A percentile compares a stretch with the other conserved stretches of the same genome.
Evolutionary conservation across 2,113 vertebrate species (phyloP).

Genomic region (Rhinoptilus africanus): DNA sequence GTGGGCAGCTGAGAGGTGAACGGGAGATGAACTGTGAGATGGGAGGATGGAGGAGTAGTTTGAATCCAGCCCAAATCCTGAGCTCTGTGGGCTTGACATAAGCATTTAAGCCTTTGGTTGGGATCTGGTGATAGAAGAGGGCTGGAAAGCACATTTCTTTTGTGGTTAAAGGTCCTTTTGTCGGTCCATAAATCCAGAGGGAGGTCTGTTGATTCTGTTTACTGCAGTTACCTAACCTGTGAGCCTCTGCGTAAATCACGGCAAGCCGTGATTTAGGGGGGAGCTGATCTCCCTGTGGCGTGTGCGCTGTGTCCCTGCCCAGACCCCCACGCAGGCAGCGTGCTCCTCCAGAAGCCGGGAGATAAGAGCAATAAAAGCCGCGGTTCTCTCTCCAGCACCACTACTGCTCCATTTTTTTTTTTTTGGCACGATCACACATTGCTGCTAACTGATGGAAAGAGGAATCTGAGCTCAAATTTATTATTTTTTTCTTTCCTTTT

Average conservation of each 20-base stretch:
- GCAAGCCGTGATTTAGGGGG: conserved; percentile 63
- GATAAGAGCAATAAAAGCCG: conserved; percentile 26
- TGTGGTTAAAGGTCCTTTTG: conserved; percentile 68
- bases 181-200: conserved; percentile 72
- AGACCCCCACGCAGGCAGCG: conserved; percentile 33
- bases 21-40: neutral
- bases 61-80: conserved; percentile 14
- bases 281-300: conserved; percentile 6
- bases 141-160: conserved; percentile 45
- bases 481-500: too few species aligned
- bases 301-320: conserved; percentile 22
- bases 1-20: neutral
- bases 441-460: neutral
- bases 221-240: conserved; percentile 73
- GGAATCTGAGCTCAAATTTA: accelerated
- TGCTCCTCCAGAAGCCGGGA: conserved; percentile 35
- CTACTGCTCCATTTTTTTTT: neutral
- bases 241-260: conserved; percentile 71
- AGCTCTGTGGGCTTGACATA: conserved; percentile 24
- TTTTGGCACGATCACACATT: neutral
- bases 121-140: conserved; percentile 36
- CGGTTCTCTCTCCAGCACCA: neutral
- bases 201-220: conserved; percentile 75
- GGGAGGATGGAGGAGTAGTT: neutral
- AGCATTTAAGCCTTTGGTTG: conserved; percentile 52